phyloP scores from a whole-genome alignment of 2,888 invertebrate species.

The Cistogaster globosa region DNA sequence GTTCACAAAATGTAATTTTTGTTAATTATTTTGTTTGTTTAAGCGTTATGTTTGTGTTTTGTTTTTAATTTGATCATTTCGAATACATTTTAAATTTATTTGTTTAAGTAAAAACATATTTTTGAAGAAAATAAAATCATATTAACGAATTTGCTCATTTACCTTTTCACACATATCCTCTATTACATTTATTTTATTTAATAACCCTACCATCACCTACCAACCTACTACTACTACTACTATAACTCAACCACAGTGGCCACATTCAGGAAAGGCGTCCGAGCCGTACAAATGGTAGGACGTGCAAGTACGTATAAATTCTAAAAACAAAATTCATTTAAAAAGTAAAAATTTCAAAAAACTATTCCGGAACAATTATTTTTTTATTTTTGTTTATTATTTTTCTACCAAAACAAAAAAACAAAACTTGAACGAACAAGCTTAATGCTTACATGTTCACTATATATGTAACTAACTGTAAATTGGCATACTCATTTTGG shows the following conservation, averaged over 20 bases:
- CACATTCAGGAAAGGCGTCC: conserved; percentile 99
- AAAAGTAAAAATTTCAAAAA: conserved; percentile 25
- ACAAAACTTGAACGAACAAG: conserved; percentile 43
- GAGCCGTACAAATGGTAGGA: conserved; percentile 99
- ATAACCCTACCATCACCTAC: conserved; percentile 67
- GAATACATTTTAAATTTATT: conserved; percentile 47
- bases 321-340: conserved; percentile 70
- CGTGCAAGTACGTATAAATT: conserved; percentile 96
- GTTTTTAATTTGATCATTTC: conserved; percentile 46
- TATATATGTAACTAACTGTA: conserved; percentile 18
- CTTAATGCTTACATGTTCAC: conserved; percentile 38
- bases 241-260: conserved; percentile 89
- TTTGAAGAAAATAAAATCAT: conserved; percentile 43
- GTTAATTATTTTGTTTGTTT: conserved; percentile 23
- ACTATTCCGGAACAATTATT: conserved; percentile 8
- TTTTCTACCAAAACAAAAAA: conserved; percentile 31
- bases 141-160: conserved; percentile 78
- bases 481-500: neutral
- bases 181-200: conserved; percentile 78
- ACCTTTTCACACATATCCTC: conserved; percentile 83
- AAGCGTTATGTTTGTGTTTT: conserved; percentile 42
- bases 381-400: neutral
- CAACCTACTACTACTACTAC: conserved; percentile 66
- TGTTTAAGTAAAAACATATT: conserved; percentile 29
- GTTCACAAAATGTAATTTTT: conserved; percentile 49